Evolutionary conservation across 2,113 vertebrate species (phyloP), one percentile per base, ranked within the genome.

Genomic region (Scolopax mira): DNA sequence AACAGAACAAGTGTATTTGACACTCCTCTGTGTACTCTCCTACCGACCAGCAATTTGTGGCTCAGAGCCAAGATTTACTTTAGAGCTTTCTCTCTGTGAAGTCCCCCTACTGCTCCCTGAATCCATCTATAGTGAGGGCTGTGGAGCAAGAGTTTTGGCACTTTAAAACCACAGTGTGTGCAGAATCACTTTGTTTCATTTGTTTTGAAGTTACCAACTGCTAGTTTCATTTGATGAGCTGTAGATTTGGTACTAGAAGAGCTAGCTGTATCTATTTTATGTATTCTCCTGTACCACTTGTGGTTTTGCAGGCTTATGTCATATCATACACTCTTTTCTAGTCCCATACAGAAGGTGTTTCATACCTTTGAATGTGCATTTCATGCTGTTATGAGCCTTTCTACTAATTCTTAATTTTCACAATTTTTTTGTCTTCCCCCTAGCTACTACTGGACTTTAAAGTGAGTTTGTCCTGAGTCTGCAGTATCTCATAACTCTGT

Each of bases 31-130:
- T 73, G 41, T 70, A 41, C 25, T 81, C 24, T 73, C 8, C 39
- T 62, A 66, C 49, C 0, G 0, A 42, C 19, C 23, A 37, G 62
- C 72, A 82, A 44, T 65, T 69, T 79, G 71, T 64, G 49, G 48
- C 58, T 89, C 25, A 46, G 42, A 84, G 28, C 18, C 55, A 92
- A 74, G 42, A 62, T 74, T 90, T 78, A 54, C 46, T 94, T 89
- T 13, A 64, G 55, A 77, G 69, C 86, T 95, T 94, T 94, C n/a
- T 64, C 25, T 62, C 51, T 80, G 13, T 65, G 23, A 73, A 60
- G 49, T 42, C 1, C 1, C 17, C 57, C 49, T 73, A 58, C 33
- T 94, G 75, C 49, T 85, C 27, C n/a, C 62, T 69, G 69, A 79
- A 65, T 18, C 23, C 16, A 8, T 54, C 23, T 54, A 12, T 2